A percentile compares a stretch with the other conserved stretches of the same genome.
These are phyloP conservation scores for Scopus umbretta DNA, from an alignment of 2,113 vertebrate species.

Conservation along the genomic window DNA sequence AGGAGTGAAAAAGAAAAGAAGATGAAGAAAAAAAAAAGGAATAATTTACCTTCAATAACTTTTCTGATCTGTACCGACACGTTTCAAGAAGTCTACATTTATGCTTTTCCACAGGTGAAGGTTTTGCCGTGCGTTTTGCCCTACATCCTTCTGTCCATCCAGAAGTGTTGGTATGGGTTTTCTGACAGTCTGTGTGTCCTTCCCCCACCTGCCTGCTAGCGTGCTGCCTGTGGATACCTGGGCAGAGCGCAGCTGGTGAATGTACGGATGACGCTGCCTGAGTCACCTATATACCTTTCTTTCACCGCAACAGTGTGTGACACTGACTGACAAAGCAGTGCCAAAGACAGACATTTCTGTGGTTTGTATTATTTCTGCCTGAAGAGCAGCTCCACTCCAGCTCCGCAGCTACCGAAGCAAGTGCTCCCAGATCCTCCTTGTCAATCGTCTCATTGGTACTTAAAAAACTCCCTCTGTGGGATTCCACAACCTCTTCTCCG, in stretches of 20 bases:
- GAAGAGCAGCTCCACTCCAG: not conserved
- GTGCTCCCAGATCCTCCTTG: not conserved
- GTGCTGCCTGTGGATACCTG: not conserved
- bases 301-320: not conserved
- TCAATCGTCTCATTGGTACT: not conserved
- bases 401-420: not conserved
- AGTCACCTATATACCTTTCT: not conserved
- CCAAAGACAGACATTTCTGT: not conserved
- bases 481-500: not conserved
- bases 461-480: not conserved
- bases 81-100: not conserved
- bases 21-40: not conserved
- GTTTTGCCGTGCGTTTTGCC: not conserved
- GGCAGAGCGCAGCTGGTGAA: not conserved
- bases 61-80: not conserved
- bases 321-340: not conserved
- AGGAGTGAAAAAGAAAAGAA: not conserved
- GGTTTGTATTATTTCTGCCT: not conserved
- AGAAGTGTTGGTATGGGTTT: not conserved
- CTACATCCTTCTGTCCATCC: not conserved
- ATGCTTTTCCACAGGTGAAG: not conserved
- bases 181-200: not conserved
- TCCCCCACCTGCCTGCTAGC: not conserved
- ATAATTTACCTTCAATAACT: conserved; percentile 18
- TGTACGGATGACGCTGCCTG: not conserved